Conservation (phyloP, 2,888 invertebrate species). For the Hirtodrosophila cameraria region DNA sequence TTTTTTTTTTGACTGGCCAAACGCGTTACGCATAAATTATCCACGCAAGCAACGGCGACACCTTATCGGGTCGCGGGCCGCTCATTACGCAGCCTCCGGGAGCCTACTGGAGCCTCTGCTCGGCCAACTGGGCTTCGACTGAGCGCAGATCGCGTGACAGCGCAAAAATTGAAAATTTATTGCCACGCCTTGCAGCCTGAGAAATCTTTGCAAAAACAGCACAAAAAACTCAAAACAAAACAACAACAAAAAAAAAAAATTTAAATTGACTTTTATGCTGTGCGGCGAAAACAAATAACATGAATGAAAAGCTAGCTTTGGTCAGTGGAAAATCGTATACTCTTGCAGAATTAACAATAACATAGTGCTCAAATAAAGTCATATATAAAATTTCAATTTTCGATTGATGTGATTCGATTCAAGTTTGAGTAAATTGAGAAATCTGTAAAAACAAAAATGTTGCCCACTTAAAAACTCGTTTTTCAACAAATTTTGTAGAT, state of each 20-base stretch:
- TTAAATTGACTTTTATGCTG: conserved; percentile 71
- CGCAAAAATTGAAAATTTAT: conserved; percentile 77
- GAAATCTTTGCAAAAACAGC: conserved; percentile 38
- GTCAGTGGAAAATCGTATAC: too few species aligned
- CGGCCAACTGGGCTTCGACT: conserved; percentile 1
- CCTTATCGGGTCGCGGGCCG: conserved; percentile 65
- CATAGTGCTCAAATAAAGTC: too few species aligned
- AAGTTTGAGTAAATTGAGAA: too few species aligned
- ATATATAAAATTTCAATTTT: too few species aligned
- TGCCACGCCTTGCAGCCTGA: conserved; percentile 63
- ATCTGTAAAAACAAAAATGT: too few species aligned
- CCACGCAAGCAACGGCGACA: conserved; percentile 57
- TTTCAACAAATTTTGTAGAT: too few species aligned
- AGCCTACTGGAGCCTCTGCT: too few species aligned
- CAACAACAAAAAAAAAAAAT: conserved; percentile 35
- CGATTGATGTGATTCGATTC: too few species aligned
- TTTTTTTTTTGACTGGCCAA: conserved; percentile 39
- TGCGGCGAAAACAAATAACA: conserved; percentile 2
- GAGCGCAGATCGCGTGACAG: conserved; percentile 62
- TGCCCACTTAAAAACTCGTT: too few species aligned
- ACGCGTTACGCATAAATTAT: conserved; percentile 77
- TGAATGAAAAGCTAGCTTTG: too few species aligned
- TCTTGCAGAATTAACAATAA: too few species aligned
- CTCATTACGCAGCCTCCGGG: conserved; percentile 66
- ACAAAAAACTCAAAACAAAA: conserved; percentile 1